phyloP scores from a whole-genome alignment of 2,113 vertebrate species.

The Xiphophorus couchianus region DNA sequence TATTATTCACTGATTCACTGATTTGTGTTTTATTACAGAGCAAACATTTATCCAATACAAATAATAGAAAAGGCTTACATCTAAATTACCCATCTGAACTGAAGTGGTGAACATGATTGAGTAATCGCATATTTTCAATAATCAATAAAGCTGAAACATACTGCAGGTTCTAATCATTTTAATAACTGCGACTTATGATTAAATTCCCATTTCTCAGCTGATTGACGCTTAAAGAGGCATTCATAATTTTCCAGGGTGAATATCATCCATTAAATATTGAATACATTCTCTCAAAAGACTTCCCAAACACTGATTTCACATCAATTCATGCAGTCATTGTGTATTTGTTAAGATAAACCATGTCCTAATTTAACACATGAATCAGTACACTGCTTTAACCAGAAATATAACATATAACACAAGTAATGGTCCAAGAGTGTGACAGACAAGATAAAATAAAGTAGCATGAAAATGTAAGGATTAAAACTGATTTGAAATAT shows the following conservation, averaged over 20 bases:
- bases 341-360: slow-evolving; percentile 12
- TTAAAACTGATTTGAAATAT: background rate
- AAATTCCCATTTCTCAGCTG: slow-evolving; percentile 25
- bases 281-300: slow-evolving; percentile 12
- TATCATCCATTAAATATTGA: slow-evolving; percentile 18
- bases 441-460: slow-evolving; percentile 3
- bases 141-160: slow-evolving; percentile 13
- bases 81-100: background rate
- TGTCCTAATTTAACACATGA: slow-evolving; percentile 15
- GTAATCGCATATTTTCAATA: slow-evolving; percentile 2
- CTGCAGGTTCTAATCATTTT: slow-evolving; percentile 13
- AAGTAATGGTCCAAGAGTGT: slow-evolving; percentile 20
- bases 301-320: background rate
- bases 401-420: background rate
- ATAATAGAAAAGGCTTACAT: background rate
- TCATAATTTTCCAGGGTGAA: slow-evolving; percentile 13
- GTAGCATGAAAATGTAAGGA: background rate
- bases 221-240: slow-evolving; percentile 13
- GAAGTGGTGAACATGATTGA: background rate
- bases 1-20: slow-evolving; percentile 10
- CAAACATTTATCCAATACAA: background rate
- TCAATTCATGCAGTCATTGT: slow-evolving; percentile 4
- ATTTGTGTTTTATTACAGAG: background rate
- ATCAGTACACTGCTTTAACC: slow-evolving; percentile 13
- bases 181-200: slow-evolving; percentile 24